Conservation (phyloP, 2,888 invertebrate species). For the Hirtodrosophila trivittata region DNA sequence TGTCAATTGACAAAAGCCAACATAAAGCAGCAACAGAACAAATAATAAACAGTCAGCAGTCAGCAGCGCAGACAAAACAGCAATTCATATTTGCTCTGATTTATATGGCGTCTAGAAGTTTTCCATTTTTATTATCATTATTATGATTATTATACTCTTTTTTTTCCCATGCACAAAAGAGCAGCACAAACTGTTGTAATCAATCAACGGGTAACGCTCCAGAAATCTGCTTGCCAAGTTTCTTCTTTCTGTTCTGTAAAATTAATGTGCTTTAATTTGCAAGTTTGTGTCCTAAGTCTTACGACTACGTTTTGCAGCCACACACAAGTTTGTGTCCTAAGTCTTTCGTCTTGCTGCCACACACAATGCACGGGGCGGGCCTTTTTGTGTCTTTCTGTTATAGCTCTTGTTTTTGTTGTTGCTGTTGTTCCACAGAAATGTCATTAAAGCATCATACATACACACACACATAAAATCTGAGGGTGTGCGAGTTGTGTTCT, state of each 20-base stretch:
- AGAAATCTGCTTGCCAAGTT: slow-evolving; percentile 38
- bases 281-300: slow-evolving; percentile 79
- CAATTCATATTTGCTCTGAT: slow-evolving; percentile 80
- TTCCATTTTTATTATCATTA: slow-evolving; percentile 79
- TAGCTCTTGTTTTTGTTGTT: slow-evolving; percentile 17
- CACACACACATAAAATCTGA: slow-evolving; percentile 15
- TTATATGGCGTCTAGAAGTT: slow-evolving; percentile 79
- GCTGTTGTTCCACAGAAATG: slow-evolving; percentile 68
- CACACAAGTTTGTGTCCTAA: slow-evolving; percentile 32
- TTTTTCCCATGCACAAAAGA: slow-evolving; percentile 70
- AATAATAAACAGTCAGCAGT: slow-evolving; percentile 66
- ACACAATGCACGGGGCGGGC: slow-evolving; percentile 54
- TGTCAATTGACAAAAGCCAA: slow-evolving; percentile 72
- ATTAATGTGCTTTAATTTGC: slow-evolving; percentile 79
- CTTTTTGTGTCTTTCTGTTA: slow-evolving; percentile 30
- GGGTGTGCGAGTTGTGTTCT: slow-evolving; percentile 51
- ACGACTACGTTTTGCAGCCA: slow-evolving; percentile 49
- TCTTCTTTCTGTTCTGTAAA: slow-evolving; percentile 50
- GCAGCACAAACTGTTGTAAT: slow-evolving; percentile 58
- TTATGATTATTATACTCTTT: slow-evolving; percentile 71
- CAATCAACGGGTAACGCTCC: slow-evolving; percentile 59
- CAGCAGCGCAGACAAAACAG: slow-evolving; percentile 66
- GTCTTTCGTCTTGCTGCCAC: slow-evolving; percentile 42
- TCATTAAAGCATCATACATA: slow-evolving; percentile 71
- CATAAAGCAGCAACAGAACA: slow-evolving; percentile 59